Conservation (phyloP, 1,140 invertebrate species). For the Drosophila bipectinata region DNA sequence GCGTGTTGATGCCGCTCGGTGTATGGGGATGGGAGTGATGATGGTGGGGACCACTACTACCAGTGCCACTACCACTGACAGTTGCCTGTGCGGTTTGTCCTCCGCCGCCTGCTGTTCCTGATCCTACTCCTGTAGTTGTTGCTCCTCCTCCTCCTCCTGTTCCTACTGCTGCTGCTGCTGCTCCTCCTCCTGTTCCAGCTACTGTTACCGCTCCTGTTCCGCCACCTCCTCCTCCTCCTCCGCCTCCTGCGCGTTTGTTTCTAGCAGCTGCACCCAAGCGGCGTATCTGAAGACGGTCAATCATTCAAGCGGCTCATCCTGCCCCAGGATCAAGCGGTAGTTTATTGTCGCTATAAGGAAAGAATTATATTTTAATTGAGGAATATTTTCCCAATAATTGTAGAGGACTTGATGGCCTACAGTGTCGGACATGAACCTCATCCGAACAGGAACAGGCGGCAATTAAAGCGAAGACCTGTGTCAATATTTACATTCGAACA, state of each 20-base stretch:
- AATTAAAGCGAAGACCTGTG: constrained; percentile 36
- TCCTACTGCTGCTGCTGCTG: not conserved
- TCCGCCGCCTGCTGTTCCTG: not conserved
- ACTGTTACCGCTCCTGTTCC: constrained; percentile 1
- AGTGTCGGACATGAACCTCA: not conserved
- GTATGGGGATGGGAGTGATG: constrained; percentile 50
- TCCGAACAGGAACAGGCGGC: constrained; percentile 7
- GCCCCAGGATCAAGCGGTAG: constrained; percentile 20
- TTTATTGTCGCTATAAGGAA: constrained; percentile 19
- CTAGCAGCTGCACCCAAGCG: constrained; percentile 80
- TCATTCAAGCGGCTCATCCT: constrained; percentile 76
- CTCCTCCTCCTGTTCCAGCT: constrained; percentile 12
- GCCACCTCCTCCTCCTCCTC: constrained; percentile 8
- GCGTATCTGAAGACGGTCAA: constrained; percentile 81
- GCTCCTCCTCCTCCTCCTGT: constrained; percentile 4
- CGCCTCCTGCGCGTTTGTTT: constrained; percentile 68
- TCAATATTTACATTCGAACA: constrained; percentile 62
- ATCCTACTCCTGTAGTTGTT: not conserved
- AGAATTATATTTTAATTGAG: not conserved
- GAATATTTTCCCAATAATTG: too few relatives aligned
- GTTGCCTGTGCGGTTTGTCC: not conserved
- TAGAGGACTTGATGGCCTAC: too few relatives aligned
- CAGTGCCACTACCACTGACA: not conserved
- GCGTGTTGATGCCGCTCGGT: constrained; percentile 65
- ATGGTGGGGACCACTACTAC: not conserved